These are phyloP conservation scores for Eulemur coronatus DNA, from an alignment of 2,797 vertebrate species.

Conservation along the genomic window DNA sequence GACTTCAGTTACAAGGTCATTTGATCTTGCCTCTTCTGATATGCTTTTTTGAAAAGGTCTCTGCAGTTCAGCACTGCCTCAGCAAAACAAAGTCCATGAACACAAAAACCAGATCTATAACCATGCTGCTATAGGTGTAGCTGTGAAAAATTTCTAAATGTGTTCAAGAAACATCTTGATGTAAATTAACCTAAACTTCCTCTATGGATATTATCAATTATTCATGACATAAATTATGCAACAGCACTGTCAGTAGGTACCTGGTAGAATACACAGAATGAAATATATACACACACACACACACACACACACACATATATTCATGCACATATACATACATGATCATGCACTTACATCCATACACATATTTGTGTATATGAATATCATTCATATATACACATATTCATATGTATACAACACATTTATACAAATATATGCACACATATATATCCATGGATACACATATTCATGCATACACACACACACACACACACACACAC, in stretches of 20 bases:
- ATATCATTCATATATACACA: not conserved
- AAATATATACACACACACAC: not conserved
- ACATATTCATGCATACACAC: not conserved
- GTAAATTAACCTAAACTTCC: constrained; percentile 67
- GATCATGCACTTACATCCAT: not conserved
- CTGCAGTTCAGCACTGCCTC: not conserved
- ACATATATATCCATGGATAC: not conserved
- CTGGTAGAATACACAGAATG: constrained; percentile 30
- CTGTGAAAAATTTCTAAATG: constrained; percentile 45
- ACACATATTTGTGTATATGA: not conserved
- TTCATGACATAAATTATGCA: constrained; percentile 73
- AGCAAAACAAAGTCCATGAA: constrained; percentile 9
- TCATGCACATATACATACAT: not conserved
- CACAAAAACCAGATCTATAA: not conserved
- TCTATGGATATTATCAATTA: constrained; percentile 57
- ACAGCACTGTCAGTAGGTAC: not conserved
- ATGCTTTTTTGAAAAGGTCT: not conserved
- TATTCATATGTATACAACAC: not conserved
- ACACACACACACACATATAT: not conserved
- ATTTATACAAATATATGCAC: not conserved
- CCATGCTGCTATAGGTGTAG: not conserved
- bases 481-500: not conserved
- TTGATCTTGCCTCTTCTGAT: constrained; percentile 1
- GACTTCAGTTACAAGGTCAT: not conserved
- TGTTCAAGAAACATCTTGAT: constrained; percentile 52